Conservation (phyloP, 2,888 invertebrate genomes). For the Sympetrum striolatum region DNA sequence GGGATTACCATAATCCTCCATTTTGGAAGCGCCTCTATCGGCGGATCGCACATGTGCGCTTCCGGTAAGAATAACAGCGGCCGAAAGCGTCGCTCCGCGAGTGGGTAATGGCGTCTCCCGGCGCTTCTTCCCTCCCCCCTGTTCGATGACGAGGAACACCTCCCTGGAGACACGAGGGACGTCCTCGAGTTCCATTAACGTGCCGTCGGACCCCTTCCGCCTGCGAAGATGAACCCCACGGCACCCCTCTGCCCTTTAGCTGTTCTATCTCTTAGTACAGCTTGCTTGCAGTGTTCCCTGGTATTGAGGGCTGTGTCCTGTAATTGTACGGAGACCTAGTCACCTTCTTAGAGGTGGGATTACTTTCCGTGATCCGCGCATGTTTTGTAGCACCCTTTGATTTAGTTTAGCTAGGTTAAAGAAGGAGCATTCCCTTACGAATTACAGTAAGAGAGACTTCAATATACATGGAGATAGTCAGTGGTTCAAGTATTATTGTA, state of each 20-base stretch:
- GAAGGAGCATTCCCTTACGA: too few species aligned
- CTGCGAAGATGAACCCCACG: not conserved
- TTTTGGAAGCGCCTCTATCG: not conserved
- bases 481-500: too few species aligned
- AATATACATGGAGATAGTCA: too few species aligned
- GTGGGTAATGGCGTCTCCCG: not conserved
- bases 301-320: not conserved
- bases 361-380: too few species aligned
- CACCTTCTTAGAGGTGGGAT: too few species aligned
- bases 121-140: not conserved
- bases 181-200: not conserved
- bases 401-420: too few species aligned
- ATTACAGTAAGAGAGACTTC: too few species aligned
- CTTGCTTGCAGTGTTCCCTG: not conserved
- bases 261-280: not conserved
- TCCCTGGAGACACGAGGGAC: not conserved
- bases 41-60: not conserved
- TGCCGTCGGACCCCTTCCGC: not conserved
- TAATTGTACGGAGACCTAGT: too few species aligned
- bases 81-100: not conserved
- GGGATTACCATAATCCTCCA: not conserved
- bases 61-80: not conserved
- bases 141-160: not conserved
- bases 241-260: not conserved
- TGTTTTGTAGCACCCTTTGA: too few species aligned